Evolutionary conservation across 1,140 invertebrate species (phyloP), one percentile per base, ranked within the genome.

Genomic region (Panulirus ornatus): DNA sequence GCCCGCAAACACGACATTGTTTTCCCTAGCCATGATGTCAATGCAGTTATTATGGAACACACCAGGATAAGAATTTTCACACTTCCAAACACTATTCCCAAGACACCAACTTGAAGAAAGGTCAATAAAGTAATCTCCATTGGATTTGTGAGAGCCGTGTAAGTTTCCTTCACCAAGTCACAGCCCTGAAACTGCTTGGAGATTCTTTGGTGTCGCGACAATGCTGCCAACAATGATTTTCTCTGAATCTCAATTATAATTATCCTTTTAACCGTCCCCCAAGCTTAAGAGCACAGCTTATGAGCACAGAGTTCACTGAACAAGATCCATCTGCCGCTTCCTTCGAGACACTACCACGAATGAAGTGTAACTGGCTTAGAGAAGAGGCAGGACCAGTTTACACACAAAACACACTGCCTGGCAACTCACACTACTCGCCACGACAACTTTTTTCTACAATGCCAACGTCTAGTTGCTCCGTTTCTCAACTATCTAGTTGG

Each of bases 71-170:
- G 22, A 36, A 84, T 42, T 47, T 89, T 89, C 22, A 83, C 88
- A 75, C 88, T 83, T n/a, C 88, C 88, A 38, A 89, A 71, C 79
- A 89, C 66, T 30, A 89, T 14, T 30, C 88, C 88, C 44, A 89
- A 42, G 27, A 89, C 79, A 38, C 88, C 88, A 19, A 89, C 88
- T 73, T 89, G 88, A 27, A 89, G 22, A 16, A 89, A 27, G 5
- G 88, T 84, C n/a, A 63, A 22, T 66, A 66, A 66, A 66, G 58
- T 66, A 66, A 30, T 66, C 58, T 66, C 58, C 58, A 66, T 66
- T 66, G 58, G 27, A 66, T 66, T 66, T n/a, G n/a, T n/a, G n/a
- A 66, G 9, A 66, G 2, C 22, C 3, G 6, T 66, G 30, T 66
- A 66, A n/a, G n/a, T 66, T 30, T 66, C 58, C n/a, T 66, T 66